These are phyloP conservation scores for Gopherus evgoodei DNA, from an alignment of 2,113 vertebrate genomes.

Conservation along the genomic window DNA sequence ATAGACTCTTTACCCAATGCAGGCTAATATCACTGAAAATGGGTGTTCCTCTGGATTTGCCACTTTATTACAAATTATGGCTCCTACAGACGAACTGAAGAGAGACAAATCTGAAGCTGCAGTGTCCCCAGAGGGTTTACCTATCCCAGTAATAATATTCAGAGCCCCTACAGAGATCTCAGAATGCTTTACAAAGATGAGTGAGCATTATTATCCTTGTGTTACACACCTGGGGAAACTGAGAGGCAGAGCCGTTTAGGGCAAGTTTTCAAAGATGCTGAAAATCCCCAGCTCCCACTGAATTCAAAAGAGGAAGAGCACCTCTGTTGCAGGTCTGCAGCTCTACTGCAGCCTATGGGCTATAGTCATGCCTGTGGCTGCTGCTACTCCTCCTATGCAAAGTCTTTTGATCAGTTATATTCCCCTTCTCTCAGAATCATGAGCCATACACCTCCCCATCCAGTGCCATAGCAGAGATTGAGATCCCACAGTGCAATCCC, in stretches of 20 bases:
- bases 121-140: background rate
- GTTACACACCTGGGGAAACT: background rate
- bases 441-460: background rate
- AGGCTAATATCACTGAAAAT: background rate
- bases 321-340: background rate
- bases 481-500: background rate
- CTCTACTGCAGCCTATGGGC: accelerated
- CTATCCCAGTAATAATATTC: background rate
- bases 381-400: background rate
- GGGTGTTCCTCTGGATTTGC: background rate
- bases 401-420: accelerated
- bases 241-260: background rate
- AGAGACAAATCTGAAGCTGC: background rate
- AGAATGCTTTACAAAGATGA: background rate
- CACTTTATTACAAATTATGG: background rate
- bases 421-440: background rate
- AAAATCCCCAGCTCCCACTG: background rate
- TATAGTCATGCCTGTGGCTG: accelerated
- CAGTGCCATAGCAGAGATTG: accelerated
- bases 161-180: background rate
- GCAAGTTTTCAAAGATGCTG: background rate
- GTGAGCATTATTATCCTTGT: background rate
- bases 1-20: background rate
- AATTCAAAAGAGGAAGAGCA: background rate
- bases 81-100: background rate